Evolutionary conservation across 2,113 vertebrate species (phyloP).

Genomic region (Poeciliopsis prolifica): DNA sequence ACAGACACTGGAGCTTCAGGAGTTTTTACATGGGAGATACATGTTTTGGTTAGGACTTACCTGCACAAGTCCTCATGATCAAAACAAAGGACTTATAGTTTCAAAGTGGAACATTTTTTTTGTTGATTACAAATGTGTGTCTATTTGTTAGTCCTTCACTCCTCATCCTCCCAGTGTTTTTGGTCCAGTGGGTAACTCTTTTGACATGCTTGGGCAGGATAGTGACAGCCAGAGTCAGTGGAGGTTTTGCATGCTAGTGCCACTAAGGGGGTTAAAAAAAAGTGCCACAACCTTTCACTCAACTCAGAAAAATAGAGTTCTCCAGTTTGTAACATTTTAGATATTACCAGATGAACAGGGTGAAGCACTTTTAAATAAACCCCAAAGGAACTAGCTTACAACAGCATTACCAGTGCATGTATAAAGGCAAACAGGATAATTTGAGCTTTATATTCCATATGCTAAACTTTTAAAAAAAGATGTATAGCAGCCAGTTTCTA

Average conservation of each 20-base stretch:
- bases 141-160: not conserved
- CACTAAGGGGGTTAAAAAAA: slow-evolving; percentile 33
- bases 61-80: slow-evolving; percentile 55
- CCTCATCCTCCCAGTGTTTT: slow-evolving; percentile 19
- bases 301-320: slow-evolving; percentile 5
- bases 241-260: slow-evolving; percentile 68
- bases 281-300: slow-evolving; percentile 7
- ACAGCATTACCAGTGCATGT: slow-evolving; percentile 34
- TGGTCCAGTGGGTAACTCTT: slow-evolving; percentile 44
- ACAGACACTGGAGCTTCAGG: slow-evolving; percentile 71
- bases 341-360: slow-evolving; percentile 20
- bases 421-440: slow-evolving; percentile 35
- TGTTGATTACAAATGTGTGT: slow-evolving; percentile 30
- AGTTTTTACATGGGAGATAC: slow-evolving; percentile 52
- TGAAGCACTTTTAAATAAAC: slow-evolving; percentile 7
- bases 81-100: slow-evolving; percentile 36
- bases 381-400: slow-evolving; percentile 52
- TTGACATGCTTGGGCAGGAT: slow-evolving; percentile 68
- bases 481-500: not conserved
- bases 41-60: slow-evolving; percentile 56
- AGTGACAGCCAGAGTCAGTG: slow-evolving; percentile 63
- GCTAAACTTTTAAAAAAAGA: not conserved
- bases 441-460: slow-evolving; percentile 5
- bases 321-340: slow-evolving; percentile 13
- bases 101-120: slow-evolving; percentile 24